These are phyloP conservation scores for Cettia cetti DNA, from an alignment of 2,113 vertebrate genomes.

Conservation along the genomic window DNA sequence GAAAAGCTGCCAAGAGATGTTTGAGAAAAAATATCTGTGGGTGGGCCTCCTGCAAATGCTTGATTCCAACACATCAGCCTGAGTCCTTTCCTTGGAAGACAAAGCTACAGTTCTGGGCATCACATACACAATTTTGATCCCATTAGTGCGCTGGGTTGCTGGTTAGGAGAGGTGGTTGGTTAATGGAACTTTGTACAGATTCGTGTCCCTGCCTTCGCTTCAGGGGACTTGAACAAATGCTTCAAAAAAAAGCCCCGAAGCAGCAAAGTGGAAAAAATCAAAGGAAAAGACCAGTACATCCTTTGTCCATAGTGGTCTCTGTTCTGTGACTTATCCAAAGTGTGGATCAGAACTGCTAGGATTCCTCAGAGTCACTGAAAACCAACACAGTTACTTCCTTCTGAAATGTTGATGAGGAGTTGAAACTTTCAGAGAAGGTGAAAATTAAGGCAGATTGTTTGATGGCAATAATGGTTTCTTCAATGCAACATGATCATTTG, in stretches of 20 bases:
- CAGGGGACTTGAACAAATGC: slow-evolving; percentile 26
- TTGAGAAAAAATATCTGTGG: neutral
- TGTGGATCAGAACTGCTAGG: slow-evolving; percentile 20
- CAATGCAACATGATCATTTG: slow-evolving; percentile 26
- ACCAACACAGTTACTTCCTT: slow-evolving; percentile 27
- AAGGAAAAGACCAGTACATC: slow-evolving; percentile 3
- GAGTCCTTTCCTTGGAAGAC: neutral
- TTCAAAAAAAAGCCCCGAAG: neutral
- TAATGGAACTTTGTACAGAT: slow-evolving; percentile 31
- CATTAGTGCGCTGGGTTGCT: neutral
- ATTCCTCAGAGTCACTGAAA: slow-evolving; percentile 49
- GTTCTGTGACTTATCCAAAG: slow-evolving; percentile 21
- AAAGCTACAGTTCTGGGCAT: neutral
- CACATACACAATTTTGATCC: neutral
- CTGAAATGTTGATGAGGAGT: slow-evolving; percentile 50
- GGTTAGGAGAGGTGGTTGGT: neutral
- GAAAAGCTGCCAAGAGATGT: neutral
- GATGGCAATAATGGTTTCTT: slow-evolving; percentile 47
- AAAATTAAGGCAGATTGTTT: slow-evolving; percentile 53
- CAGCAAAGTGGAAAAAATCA: slow-evolving; percentile 15
- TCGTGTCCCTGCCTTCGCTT: neutral
- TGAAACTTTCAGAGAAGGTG: slow-evolving; percentile 38
- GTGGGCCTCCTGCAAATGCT: neutral
- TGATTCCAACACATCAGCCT: neutral
- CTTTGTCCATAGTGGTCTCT: slow-evolving; percentile 37